A percentile compares a stretch with the other conserved stretches of the same genome.
Evolutionary conservation across 2,797 vertebrate species (phyloP).

Genomic region (Phoxinus dragarum): DNA sequence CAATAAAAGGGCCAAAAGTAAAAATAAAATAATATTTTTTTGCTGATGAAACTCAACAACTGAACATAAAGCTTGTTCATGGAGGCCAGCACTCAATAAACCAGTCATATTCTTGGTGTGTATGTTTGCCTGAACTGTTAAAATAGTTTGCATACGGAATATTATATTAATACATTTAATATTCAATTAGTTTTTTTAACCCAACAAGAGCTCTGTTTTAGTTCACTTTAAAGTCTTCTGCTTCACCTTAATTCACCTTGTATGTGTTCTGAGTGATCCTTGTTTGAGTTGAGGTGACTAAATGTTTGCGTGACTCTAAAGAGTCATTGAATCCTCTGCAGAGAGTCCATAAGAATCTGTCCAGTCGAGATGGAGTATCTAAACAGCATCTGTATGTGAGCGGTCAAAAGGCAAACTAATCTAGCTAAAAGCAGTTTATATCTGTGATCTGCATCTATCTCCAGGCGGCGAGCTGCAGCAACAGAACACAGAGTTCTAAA

Average conservation of each 20-base stretch:
- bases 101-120: not conserved
- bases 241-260: not conserved
- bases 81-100: not conserved
- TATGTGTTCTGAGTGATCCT: not conserved
- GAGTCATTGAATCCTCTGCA: slow-evolving; percentile 24
- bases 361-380: slow-evolving; percentile 10
- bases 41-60: not conserved
- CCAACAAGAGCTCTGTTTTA: not conserved
- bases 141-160: not conserved
- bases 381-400: slow-evolving; percentile 9
- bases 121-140: not conserved
- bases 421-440: slow-evolving; percentile 55
- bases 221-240: not conserved
- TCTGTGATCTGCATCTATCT: slow-evolving; percentile 67
- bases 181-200: not conserved
- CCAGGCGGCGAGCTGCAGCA: slow-evolving; percentile 65
- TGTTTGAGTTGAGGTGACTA: not conserved
- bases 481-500: not conserved
- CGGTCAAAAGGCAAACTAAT: slow-evolving; percentile 34
- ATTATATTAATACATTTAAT: not conserved
- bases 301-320: slow-evolving; percentile 6
- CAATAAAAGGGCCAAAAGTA: not conserved
- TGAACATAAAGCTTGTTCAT: not conserved
- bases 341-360: not conserved
- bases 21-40: not conserved